Percentiles rank a stretch among this genome's conserved stretches.
Evolutionary conservation across 2,113 vertebrate species (phyloP).

Genomic region (Ptychochromis oligacanthus): DNA sequence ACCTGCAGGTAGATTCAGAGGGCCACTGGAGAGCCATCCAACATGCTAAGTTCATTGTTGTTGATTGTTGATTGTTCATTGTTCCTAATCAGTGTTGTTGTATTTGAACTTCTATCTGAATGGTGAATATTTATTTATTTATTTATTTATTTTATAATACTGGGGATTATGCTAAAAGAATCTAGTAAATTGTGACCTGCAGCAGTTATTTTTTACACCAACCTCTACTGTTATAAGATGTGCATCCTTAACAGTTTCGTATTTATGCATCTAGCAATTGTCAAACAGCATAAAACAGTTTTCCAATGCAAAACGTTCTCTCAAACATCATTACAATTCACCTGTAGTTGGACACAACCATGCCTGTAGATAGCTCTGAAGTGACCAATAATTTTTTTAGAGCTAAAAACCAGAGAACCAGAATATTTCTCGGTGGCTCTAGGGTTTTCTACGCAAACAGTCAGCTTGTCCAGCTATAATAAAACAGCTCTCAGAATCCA

Average conservation of each 20-base stretch:
- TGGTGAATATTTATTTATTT: not conserved
- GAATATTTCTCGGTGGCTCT: not conserved
- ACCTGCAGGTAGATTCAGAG: not conserved
- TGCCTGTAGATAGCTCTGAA: not conserved
- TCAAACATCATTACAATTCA: not conserved
- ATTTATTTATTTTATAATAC: not conserved
- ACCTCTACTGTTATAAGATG: no score
- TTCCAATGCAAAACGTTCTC: not conserved
- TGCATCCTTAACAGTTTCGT: no score
- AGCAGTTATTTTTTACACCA: not conserved
- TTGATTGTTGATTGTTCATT: no score
- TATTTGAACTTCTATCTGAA: not conserved
- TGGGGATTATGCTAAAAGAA: not conserved
- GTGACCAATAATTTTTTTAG: not conserved
- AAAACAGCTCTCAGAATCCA: slow-evolving; percentile 2
- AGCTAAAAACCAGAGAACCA: not conserved
- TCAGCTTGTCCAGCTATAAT: not conserved
- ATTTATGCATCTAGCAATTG: not conserved
- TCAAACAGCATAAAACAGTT: not conserved
- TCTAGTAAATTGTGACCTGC: not conserved
- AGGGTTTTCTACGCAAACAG: not conserved
- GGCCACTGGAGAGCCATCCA: not conserved
- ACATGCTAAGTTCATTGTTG: no score
- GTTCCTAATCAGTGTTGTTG: not conserved
- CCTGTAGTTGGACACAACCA: not conserved